Percentiles rank a stretch among this genome's conserved stretches.
Conservation (phyloP, 2,888 invertebrate species). For the Caenorhabditis virilis region DNA sequence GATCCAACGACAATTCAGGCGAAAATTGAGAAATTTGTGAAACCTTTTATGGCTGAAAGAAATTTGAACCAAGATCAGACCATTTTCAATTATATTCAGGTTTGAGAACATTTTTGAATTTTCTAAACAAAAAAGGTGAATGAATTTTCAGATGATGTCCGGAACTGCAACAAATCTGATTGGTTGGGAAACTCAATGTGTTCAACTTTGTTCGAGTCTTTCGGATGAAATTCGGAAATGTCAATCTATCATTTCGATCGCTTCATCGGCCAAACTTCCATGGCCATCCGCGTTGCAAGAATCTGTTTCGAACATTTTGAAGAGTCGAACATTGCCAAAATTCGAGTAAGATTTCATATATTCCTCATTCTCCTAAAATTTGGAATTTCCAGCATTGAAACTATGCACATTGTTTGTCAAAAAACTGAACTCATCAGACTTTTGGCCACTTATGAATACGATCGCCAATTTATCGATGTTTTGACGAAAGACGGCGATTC, state of each 20-base stretch:
- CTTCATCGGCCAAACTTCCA: constrained; percentile 44
- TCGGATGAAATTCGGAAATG: constrained; percentile 44
- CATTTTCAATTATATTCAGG: constrained; percentile 52
- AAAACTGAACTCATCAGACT: constrained; percentile 47
- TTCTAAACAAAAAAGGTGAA: no score
- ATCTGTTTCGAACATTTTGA: constrained; percentile 35
- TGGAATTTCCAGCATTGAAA: no score
- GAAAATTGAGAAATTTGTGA: constrained; percentile 49
- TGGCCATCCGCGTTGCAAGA: constrained; percentile 48
- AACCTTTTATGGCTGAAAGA: no score
- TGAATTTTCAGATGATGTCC: no score
- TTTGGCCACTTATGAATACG: constrained; percentile 35
- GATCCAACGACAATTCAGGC: constrained; percentile 39
- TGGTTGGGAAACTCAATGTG: constrained; percentile 53
- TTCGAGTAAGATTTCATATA: no score
- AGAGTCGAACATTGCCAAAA: constrained; percentile 12
- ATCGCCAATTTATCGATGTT: constrained; percentile 11
- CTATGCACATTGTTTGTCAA: constrained; percentile 43
- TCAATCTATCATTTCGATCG: constrained; percentile 50
- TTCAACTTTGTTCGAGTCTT: constrained; percentile 48
- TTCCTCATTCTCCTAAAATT: no score
- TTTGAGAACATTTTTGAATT: no score
- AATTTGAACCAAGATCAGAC: constrained; percentile 50
- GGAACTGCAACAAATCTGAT: constrained; percentile 10
- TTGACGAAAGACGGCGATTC: constrained; percentile 10